Conservation (phyloP, 1,140 invertebrate species). For the Halictus rubicundus region DNA sequence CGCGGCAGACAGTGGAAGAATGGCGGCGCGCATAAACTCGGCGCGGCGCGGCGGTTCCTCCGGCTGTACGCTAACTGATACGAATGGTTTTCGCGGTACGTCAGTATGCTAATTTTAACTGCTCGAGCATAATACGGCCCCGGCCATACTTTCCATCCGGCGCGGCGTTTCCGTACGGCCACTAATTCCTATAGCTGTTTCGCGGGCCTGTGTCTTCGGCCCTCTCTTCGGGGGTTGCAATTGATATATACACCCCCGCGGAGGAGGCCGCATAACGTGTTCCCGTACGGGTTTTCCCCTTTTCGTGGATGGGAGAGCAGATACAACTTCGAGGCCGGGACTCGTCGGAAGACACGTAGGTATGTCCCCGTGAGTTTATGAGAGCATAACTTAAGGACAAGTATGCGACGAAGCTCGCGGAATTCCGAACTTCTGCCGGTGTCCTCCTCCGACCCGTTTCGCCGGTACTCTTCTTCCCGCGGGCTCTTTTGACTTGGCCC, state of each 20-base stretch:
- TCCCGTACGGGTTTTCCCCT: not conserved
- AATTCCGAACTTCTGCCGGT: slow-evolving; percentile 52
- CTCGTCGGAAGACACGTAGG: slow-evolving; percentile 55
- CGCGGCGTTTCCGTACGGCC: not conserved
- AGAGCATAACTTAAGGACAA: slow-evolving; percentile 70
- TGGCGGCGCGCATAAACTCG: slow-evolving; percentile 13
- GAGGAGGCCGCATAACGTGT: slow-evolving; percentile 32
- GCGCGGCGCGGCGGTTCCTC: not conserved
- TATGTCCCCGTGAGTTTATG: slow-evolving; percentile 68
- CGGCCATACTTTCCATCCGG: slow-evolving; percentile 26
- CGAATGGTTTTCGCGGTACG: slow-evolving; percentile 38
- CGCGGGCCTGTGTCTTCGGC: slow-evolving; percentile 7
- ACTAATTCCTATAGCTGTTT: slow-evolving; percentile 22
- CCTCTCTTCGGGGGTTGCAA: not conserved
- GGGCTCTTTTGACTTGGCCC: not conserved
- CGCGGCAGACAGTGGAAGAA: not conserved
- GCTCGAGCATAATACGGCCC: slow-evolving; percentile 30
- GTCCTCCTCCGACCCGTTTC: slow-evolving; percentile 3
- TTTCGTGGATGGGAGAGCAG: slow-evolving; percentile 59
- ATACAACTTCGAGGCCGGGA: slow-evolving; percentile 46
- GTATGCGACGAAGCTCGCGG: slow-evolving; percentile 63
- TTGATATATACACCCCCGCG: slow-evolving; percentile 14
- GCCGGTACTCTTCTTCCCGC: not conserved
- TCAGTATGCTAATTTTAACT: slow-evolving; percentile 34
- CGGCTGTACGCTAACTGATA: slow-evolving; percentile 29